phyloP scores from a whole-genome alignment of 53 echinoderm and acorn worm species.

The Crossaster papposus region DNA sequence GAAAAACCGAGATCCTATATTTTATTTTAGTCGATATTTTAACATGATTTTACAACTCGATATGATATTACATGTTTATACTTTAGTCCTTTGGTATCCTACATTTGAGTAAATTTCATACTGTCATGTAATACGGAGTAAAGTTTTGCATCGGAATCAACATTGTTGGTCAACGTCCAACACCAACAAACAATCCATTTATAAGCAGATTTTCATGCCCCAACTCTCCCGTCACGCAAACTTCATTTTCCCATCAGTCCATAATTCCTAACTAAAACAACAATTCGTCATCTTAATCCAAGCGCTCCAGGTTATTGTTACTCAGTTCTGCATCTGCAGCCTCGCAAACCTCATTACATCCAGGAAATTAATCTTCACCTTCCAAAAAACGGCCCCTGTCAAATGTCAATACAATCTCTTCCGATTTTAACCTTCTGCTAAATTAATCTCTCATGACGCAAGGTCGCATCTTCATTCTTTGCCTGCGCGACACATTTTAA shows the following conservation, averaged over 20 bases:
- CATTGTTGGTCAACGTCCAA: no score
- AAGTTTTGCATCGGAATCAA: no score
- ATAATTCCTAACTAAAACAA: background rate
- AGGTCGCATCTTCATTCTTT: background rate
- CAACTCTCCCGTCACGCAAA: background rate
- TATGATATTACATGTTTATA: no score
- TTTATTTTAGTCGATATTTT: no score
- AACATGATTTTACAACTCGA: no score
- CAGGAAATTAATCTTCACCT: conserved; percentile 41
- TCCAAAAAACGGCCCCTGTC: background rate
- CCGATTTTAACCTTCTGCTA: background rate
- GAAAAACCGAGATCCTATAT: no score
- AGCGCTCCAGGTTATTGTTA: background rate
- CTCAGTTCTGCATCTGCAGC: background rate
- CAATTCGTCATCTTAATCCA: background rate
- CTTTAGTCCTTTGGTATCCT: no score
- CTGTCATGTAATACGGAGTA: no score
- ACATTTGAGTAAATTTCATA: no score
- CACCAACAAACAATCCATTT: no score
- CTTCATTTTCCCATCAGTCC: background rate
- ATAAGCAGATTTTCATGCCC: no score
- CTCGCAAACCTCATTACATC: background rate
- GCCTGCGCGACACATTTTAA: background rate
- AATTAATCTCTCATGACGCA: background rate
- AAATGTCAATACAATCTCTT: conserved; percentile 3